A percentile compares a stretch with the other conserved stretches of the same genome.
These are phyloP conservation scores for Potamarius usumacintae DNA, from an alignment of 2,113 vertebrate species.

Conservation along the genomic window DNA sequence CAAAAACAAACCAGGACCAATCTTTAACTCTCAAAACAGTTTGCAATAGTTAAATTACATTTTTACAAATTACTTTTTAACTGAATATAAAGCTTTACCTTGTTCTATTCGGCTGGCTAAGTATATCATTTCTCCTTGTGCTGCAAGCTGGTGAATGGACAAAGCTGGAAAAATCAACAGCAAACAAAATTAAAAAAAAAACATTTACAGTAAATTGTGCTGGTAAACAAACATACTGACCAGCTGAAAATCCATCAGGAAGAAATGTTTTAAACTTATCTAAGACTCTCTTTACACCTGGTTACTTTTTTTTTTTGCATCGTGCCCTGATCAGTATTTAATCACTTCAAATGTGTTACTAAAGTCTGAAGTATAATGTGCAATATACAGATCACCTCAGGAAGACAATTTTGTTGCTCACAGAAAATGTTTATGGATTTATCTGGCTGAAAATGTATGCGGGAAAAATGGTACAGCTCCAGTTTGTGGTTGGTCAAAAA, in stretches of 20 bases:
- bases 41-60: neutral
- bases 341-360: neutral
- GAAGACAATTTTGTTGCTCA: neutral
- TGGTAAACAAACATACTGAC: neutral
- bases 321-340: neutral
- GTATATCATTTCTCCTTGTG: slow-evolving; percentile 96
- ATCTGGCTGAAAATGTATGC: neutral
- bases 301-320: neutral
- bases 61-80: neutral
- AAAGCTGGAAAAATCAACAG: slow-evolving; percentile 76
- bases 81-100: slow-evolving; percentile 71
- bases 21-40: neutral
- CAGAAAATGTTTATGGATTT: neutral
- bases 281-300: neutral
- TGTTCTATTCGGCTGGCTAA: slow-evolving; percentile 95
- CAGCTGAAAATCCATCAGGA: neutral
- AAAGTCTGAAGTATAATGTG: neutral
- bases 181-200: neutral
- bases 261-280: neutral
- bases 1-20: neutral
- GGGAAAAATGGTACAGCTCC: neutral
- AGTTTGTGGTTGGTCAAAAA: neutral
- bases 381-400: neutral
- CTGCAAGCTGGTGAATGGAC: slow-evolving; percentile 95
- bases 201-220: neutral